These are phyloP conservation scores for Ricordea florida DNA, from an alignment of 92 coral and sea anemone species.

Conservation along the genomic window DNA sequence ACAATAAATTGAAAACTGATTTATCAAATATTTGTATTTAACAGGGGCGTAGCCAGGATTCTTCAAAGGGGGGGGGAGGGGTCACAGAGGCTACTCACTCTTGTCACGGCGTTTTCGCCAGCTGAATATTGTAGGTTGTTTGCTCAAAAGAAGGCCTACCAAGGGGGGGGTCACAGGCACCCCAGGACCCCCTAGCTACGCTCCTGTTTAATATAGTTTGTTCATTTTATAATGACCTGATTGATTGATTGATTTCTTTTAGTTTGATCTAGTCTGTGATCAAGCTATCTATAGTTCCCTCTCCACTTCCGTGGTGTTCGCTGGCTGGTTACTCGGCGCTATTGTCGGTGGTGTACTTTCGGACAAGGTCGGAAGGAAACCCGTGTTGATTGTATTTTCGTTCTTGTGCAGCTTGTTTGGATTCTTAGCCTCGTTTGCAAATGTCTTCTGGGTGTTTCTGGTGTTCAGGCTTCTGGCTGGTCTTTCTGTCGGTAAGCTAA, in stretches of 20 bases:
- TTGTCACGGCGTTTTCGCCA: too few species aligned
- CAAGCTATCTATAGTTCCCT: slow-evolving; percentile 64
- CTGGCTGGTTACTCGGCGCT: slow-evolving; percentile 71
- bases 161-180: too few species aligned
- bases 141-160: too few species aligned
- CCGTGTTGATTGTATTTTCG: slow-evolving; percentile 53
- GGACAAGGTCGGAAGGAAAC: slow-evolving; percentile 79
- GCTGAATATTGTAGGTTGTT: too few species aligned
- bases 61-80: too few species aligned
- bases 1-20: too few species aligned
- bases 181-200: too few species aligned
- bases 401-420: slow-evolving; percentile 55
- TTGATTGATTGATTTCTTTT: not conserved
- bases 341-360: slow-evolving; percentile 66
- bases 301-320: slow-evolving; percentile 76
- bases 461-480: slow-evolving; percentile 75
- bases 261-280: slow-evolving; percentile 63
- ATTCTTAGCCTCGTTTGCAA: slow-evolving; percentile 70
- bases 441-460: slow-evolving; percentile 72
- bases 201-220: too few species aligned
- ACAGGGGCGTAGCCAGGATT: too few species aligned
- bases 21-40: too few species aligned
- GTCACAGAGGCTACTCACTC: too few species aligned
- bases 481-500: slow-evolving; percentile 56
- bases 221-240: too few species aligned